Evolutionary conservation across 2,888 invertebrate species (phyloP), one percentile per base, ranked within the genome.

Genomic region (Cheilosia impressa): DNA sequence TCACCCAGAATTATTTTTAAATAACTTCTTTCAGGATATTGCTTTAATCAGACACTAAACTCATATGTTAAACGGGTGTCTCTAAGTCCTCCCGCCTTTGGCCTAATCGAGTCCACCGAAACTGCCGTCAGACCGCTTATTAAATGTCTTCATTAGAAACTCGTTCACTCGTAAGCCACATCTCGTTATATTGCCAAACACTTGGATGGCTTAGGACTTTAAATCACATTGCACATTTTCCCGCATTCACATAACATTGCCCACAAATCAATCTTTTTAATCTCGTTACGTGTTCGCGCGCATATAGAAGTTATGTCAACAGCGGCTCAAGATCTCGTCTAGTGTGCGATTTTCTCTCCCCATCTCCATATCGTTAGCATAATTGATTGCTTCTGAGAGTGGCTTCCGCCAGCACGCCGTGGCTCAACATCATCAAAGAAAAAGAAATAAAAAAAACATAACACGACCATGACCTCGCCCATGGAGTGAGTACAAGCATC

Each of bases 391-490:
- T 73, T 62, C 63, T 45, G 50, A 69, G 24, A 5, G 24, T 24
- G 38, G 72, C 62, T 78, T 75, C 76, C 69, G 76, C 71, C 17
- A 38, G 31, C 63, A 38, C 19, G 22, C 10, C 19, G 47, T 41
- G 63, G 4, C 19, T 13, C 41, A 17, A 13, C 13, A 47, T 6
- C 34, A 6, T 24, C 47, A 52, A 27, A 24, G 52, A 10, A 38
- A 15, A 45, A 78, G 38, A 69, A 27, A n/a, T n/a, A n/a, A 58
- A 19, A 55, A 52, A 7, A 57, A 13, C 57, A 75, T 15, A 72
- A 43, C 45, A 58, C 84, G 87, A 84, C 87, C 87, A 87, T 87
- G 87, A 87, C 87, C 87, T 87, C 87, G 87, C 84, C 84, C 69
- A 80, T 84, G 62, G 77, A 77, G 60, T 47, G 50, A 57, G 47